Base-by-base conservation (phyloP, 2,113 vertebrate species). In the Rhabdornis inornatus region DNA sequence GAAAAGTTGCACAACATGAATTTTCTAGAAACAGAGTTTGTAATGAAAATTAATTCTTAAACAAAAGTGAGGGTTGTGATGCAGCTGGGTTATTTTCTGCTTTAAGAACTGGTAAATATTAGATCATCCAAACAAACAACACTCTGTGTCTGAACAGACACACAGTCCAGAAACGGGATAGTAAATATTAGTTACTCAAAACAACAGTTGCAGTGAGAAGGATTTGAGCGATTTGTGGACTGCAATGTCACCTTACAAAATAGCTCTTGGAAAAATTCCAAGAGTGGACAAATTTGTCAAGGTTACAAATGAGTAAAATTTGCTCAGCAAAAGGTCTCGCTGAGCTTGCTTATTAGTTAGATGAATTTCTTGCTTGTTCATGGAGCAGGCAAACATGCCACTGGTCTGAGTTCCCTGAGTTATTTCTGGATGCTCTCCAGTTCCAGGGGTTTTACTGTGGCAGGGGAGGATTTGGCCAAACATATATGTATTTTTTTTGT, bases 341-440 rank as follows among this genome's bases (percentile, higher is more conserved):
- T 83, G 79, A 82, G 53, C 57, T 83, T 87, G 50, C 64, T 80
- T 76, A 68, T 91, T 92, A 83, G 69, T 37, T 53, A 65, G 64
- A 95, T 89, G 71, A 94, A 94, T 89, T 89, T 95, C 84, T 93
- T 94, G 37, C 69, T 91, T 95, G 92, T 89, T 95, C 88, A 65
- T 40, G 31, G 40, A 92, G 44, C 44, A 86, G 37, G 63, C 61
- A 94, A 93, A 95, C 63, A 86, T 60, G 63, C 40, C 83, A 72
- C 83, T 93, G 50, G 61, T 69, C 52, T 42, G 66, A 88, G 24
- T 64, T 87, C 61, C 66, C 55, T 15, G 37, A 93, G 75, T 80
- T 95, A 90, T 95, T 82, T 88, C 86, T 96, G 93, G 83, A 69
- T 69, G 20, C 11, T 44, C 76, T 95, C 93, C 93, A 95, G n/a